Conservation (phyloP, 2,888 invertebrate genomes). For the Pyralis farinalis region DNA sequence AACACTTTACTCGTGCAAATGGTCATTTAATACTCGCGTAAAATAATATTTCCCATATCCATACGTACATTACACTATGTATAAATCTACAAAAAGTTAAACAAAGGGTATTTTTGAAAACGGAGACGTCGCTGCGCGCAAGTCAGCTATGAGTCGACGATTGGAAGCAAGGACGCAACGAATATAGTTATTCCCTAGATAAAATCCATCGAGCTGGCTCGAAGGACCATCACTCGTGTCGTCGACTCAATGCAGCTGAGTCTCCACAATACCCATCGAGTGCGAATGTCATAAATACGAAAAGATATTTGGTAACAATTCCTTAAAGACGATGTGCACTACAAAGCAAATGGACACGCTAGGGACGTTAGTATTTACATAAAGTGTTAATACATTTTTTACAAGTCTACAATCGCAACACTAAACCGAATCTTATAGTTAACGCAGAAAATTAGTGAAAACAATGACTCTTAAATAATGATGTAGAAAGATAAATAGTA, state of each 20-base stretch:
- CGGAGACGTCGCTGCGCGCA: conserved; percentile 6
- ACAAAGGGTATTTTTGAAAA: conserved; percentile 22
- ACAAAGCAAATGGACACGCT: conserved; percentile 36
- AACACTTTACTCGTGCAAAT: conserved; percentile 1
- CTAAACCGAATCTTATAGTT: conserved; percentile 60
- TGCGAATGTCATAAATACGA: conserved; percentile 62
- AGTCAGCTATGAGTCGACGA: not conserved
- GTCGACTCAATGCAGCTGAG: conserved; percentile 7
- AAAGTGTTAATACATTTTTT: conserved; percentile 40
- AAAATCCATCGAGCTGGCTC: too few species aligned
- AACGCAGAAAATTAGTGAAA: conserved; percentile 39
- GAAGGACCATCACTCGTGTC: conserved; percentile 3
- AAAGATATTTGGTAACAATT: conserved; percentile 80
- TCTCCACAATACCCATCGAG: conserved; percentile 11
- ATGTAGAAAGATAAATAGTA: conserved; percentile 22
- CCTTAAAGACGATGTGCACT: conserved; percentile 48
- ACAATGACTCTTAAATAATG: conserved; percentile 20
- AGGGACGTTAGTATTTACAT: conserved; percentile 60
- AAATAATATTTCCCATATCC: conserved; percentile 34
- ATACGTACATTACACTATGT: conserved; percentile 29
- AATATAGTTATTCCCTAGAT: too few species aligned
- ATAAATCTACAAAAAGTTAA: conserved; percentile 45
- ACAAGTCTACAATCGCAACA: conserved; percentile 38
- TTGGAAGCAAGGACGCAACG: not conserved
- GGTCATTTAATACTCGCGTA: conserved; percentile 16